Conservation (phyloP, 2,113 vertebrate genomes). For the Crotalus horridus region DNA sequence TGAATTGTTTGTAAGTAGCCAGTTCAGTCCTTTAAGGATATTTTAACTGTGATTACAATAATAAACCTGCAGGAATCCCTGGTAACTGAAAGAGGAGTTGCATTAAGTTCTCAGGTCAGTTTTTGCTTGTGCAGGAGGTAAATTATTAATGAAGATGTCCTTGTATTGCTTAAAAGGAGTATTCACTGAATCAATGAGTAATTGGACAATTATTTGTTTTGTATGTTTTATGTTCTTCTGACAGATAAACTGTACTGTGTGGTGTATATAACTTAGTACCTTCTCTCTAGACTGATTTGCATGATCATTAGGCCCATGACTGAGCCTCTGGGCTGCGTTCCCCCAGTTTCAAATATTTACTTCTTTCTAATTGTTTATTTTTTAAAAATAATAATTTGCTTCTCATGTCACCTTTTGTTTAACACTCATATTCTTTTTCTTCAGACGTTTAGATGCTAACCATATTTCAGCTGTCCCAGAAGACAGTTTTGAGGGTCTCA, state of each 20-base stretch:
- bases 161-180: not conserved
- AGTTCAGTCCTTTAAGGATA: not conserved
- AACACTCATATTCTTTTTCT: conserved; percentile 26
- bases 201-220: not conserved
- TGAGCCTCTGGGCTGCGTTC: not conserved
- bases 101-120: not conserved
- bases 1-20: not conserved
- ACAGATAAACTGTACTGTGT: not conserved
- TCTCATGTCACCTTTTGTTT: not conserved
- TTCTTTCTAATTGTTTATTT: not conserved
- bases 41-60: not conserved
- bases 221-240: not conserved
- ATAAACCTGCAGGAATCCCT: not conserved
- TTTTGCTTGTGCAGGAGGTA: not conserved
- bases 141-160: not conserved
- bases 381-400: fast-evolving
- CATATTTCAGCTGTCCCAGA: conserved; percentile 89
- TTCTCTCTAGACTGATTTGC: not conserved
- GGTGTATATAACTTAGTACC: not conserved
- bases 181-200: not conserved
- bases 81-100: not conserved
- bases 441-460: conserved; percentile 93
- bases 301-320: not conserved
- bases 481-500: conserved; percentile 90
- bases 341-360: not conserved